Percentiles rank a stretch among this genome's conserved stretches.
Evolutionary conservation across 2,797 vertebrate species (phyloP).

Genomic region (Sebastes vulpes): DNA sequence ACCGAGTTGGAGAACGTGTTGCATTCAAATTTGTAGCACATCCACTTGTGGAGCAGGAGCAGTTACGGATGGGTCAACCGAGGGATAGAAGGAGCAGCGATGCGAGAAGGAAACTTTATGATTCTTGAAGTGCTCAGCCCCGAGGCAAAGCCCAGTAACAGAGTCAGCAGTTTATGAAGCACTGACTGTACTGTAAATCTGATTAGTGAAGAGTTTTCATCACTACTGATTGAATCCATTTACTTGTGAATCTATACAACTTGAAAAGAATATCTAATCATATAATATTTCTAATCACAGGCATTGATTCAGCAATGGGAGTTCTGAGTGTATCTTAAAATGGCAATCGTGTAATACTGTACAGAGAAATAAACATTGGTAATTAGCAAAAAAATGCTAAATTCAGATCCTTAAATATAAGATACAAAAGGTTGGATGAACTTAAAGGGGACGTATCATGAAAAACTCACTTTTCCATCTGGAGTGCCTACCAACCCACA

Average conservation of each 20-base stretch:
- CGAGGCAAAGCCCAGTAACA: constrained; percentile 2
- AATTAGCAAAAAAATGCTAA: background rate
- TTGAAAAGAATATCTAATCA: background rate
- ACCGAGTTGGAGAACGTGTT: constrained; percentile 5
- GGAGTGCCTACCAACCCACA: background rate
- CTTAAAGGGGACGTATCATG: background rate
- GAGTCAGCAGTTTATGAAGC: constrained; percentile 2
- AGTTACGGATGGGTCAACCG: constrained; percentile 33
- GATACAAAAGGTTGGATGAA: background rate
- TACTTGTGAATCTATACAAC: background rate
- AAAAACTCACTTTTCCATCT: background rate
- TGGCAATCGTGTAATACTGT: background rate
- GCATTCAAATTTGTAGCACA: constrained; percentile 34
- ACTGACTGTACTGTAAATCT: background rate
- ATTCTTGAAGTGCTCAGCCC: constrained; percentile 24
- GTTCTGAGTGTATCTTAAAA: background rate
- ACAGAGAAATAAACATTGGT: background rate
- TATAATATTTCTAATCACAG: background rate
- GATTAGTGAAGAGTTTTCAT: background rate
- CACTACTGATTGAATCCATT: background rate
- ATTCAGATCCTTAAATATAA: background rate
- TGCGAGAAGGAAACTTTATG: constrained; percentile 18
- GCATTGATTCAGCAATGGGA: background rate
- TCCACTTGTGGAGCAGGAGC: constrained; percentile 39
- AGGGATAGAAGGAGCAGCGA: constrained; percentile 32